Conservation (phyloP, 2,797 vertebrate genomes). For the Intellagama lesueurii region DNA sequence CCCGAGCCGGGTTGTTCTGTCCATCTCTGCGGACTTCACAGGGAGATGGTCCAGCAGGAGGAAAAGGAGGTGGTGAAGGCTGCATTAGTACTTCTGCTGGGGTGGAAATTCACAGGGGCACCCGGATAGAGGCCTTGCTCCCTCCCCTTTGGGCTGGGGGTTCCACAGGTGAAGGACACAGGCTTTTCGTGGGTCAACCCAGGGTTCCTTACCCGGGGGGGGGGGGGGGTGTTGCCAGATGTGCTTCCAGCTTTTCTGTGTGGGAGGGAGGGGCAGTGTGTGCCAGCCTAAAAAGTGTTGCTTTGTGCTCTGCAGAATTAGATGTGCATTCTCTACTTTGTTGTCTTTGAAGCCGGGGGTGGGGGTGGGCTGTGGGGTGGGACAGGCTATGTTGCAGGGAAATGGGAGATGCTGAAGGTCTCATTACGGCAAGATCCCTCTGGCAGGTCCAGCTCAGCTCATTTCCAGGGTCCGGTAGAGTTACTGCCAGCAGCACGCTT, state of each 20-base stretch:
- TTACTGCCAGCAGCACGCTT: neutral
- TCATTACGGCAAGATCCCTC: neutral
- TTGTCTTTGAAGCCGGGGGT: neutral
- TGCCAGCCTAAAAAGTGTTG: neutral
- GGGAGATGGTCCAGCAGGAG: too few species aligned
- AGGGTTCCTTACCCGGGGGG: too few species aligned
- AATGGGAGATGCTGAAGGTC: too few species aligned
- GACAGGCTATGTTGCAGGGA: neutral
- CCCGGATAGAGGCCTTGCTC: too few species aligned
- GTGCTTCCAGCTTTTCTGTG: neutral
- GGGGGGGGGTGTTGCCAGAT: neutral
- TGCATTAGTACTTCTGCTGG: neutral
- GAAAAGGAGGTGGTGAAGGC: accelerated
- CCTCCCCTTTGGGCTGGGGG: too few species aligned
- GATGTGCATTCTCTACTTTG: neutral
- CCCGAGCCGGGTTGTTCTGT: neutral
- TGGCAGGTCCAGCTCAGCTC: neutral
- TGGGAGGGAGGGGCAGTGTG: neutral
- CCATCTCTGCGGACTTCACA: too few species aligned
- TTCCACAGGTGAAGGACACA: too few species aligned
- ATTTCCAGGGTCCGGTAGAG: neutral
- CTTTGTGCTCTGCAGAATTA: neutral
- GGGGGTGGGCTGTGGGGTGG: too few species aligned
- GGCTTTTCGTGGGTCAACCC: too few species aligned
- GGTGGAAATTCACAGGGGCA: neutral